Conservation (phyloP, 1,140 invertebrate genomes). For the Zaprionus inermis region DNA sequence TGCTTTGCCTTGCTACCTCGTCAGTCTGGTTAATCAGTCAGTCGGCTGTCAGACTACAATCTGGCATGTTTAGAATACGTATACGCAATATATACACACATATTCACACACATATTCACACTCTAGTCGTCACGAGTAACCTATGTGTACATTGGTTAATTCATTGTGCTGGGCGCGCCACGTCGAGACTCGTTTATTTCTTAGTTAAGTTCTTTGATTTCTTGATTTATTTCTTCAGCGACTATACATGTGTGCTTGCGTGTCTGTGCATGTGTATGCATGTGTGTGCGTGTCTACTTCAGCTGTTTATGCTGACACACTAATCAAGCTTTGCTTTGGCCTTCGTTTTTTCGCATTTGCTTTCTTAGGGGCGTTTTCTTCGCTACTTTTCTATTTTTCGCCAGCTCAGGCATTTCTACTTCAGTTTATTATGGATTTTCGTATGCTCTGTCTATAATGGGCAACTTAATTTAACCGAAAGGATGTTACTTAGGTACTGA, state of each 20-base stretch:
- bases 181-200: slow-evolving; percentile 46
- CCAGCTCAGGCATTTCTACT: slow-evolving; percentile 25
- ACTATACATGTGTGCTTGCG: not conserved
- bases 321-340: slow-evolving; percentile 30
- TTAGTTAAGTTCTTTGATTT: slow-evolving; percentile 63
- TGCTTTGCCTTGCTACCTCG: slow-evolving; percentile 2
- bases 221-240: slow-evolving; percentile 49
- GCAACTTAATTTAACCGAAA: not conserved
- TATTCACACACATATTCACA: not conserved
- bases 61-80: slow-evolving; percentile 8
- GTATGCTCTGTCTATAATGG: slow-evolving; percentile 22
- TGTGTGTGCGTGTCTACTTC: slow-evolving; percentile 4
- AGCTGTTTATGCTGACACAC: slow-evolving; percentile 43
- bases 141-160: slow-evolving; percentile 42
- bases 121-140: slow-evolving; percentile 21
- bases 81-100: slow-evolving; percentile 12
- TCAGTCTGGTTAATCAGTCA: slow-evolving; percentile 53
- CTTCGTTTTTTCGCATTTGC: not conserved
- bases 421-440: slow-evolving; percentile 3
- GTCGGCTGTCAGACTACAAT: slow-evolving; percentile 26
- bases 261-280: slow-evolving; percentile 1
- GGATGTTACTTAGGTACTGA: not conserved
- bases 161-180: slow-evolving; percentile 30
- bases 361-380: slow-evolving; percentile 10
- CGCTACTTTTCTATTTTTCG: slow-evolving; percentile 9